Percentiles rank a stretch among this genome's conserved stretches.
Evolutionary conservation across 2,797 vertebrate species (phyloP).

Genomic region (Scolopax bukidnonensis): DNA sequence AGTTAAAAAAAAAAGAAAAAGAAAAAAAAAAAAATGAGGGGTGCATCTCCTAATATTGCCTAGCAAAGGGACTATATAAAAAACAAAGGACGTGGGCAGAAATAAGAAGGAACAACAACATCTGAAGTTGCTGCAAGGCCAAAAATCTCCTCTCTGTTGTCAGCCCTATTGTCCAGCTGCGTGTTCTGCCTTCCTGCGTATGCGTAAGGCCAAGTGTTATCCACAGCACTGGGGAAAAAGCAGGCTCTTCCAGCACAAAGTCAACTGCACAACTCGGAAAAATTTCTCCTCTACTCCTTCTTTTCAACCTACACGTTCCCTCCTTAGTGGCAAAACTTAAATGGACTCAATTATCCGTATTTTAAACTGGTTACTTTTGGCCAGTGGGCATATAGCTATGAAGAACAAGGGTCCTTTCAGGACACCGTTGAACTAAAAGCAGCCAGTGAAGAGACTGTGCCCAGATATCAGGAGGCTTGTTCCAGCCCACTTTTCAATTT

Average conservation of each 20-base stretch:
- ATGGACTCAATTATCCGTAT: neutral
- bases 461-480: neutral
- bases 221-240: neutral
- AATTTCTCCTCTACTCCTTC: neutral
- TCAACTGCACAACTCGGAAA: neutral
- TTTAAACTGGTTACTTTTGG: neutral
- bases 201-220: neutral
- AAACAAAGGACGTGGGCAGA: neutral
- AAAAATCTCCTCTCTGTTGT: neutral
- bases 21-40: rapidly evolving
- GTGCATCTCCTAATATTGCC: neutral
- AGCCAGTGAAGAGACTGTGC: neutral
- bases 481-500: neutral
- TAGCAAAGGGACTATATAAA: neutral
- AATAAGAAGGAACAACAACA: neutral
- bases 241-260: neutral
- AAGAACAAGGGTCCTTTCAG: slow-evolving; percentile 7
- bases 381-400: neutral
- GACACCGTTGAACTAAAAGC: neutral
- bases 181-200: neutral
- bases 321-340: neutral
- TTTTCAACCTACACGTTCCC: neutral
- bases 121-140: neutral
- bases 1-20: rapidly evolving
- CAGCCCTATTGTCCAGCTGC: neutral